Conservation (phyloP, 1,140 invertebrate species). For the Eufriesea mexicana region DNA sequence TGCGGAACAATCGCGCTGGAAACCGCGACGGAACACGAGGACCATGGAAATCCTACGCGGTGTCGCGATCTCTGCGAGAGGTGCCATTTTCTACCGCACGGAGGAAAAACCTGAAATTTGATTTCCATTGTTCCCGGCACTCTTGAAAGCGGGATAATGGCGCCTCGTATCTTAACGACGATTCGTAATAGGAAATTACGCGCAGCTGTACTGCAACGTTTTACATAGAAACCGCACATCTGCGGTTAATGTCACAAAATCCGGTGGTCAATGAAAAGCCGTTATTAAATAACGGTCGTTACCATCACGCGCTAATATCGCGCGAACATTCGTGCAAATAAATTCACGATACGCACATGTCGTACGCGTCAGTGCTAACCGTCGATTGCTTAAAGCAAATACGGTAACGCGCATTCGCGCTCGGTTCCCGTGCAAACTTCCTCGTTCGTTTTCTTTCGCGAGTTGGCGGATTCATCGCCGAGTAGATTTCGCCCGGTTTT, state of each 20-base stretch:
- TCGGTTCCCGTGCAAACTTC: not conserved
- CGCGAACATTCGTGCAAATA: not conserved
- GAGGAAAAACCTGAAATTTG: not conserved
- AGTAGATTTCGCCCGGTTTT: not conserved
- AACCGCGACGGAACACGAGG: not conserved
- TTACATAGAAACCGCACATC: not conserved
- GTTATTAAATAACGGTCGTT: slow-evolving; percentile 30
- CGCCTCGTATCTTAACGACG: not conserved
- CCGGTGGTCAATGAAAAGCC: slow-evolving; percentile 2
- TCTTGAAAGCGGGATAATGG: not conserved
- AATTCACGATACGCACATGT: not conserved
- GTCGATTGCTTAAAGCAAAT: not conserved
- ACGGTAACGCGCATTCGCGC: too few relatives aligned
- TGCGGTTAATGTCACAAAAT: slow-evolving; percentile 16
- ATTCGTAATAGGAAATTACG: not conserved
- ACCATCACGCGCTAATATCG: not conserved
- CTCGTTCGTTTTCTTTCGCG: not conserved
- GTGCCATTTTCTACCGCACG: not conserved
- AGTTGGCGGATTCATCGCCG: not conserved
- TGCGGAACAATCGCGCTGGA: not conserved
- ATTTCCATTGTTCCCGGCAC: not conserved
- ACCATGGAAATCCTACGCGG: too few relatives aligned
- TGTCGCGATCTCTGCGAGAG: not conserved
- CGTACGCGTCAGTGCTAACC: not conserved
- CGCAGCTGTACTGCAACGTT: not conserved